phyloP scores from a whole-genome alignment of 2,113 vertebrate species.

The Leptobrachium ailaonicum region DNA sequence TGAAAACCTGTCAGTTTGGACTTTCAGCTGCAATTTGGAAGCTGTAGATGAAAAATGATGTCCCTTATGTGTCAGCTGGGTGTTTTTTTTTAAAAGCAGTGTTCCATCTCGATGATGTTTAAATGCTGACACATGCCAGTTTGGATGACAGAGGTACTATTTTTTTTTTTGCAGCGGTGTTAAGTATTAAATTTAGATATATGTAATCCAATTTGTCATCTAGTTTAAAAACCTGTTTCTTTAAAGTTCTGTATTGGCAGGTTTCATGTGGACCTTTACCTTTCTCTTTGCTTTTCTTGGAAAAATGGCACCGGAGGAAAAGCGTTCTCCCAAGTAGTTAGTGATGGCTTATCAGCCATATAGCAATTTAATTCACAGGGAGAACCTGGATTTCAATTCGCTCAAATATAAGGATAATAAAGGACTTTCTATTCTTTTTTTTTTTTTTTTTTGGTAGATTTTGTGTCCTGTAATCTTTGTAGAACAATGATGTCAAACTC shows the following conservation, averaged over 20 bases:
- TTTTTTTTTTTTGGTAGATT: too few species aligned
- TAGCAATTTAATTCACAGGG: too few species aligned
- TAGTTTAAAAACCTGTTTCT: background rate
- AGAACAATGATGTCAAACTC: too few species aligned
- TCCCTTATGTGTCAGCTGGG: background rate
- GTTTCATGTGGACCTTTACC: background rate
- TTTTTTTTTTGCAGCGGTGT: slow-evolving; percentile 2
- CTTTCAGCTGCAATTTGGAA: background rate
- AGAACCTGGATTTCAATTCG: too few species aligned
- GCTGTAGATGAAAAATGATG: slow-evolving; percentile 1
- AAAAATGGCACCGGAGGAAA: background rate
- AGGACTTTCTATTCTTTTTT: too few species aligned
- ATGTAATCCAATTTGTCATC: slow-evolving; percentile 1
- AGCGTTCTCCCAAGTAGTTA: too few species aligned
- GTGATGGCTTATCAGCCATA: too few species aligned
- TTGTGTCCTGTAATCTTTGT: too few species aligned
- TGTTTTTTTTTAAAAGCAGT: background rate
- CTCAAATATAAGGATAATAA: too few species aligned
- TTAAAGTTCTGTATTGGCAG: background rate
- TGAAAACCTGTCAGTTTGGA: background rate
- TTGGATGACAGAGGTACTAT: background rate
- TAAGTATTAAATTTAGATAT: slow-evolving; percentile 11
- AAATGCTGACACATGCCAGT: slow-evolving; percentile 25
- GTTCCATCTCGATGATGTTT: slow-evolving; percentile 3
- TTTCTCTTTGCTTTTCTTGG: background rate